Conservation (phyloP, 2,113 vertebrate genomes). For the Pseudonaja textilis region DNA sequence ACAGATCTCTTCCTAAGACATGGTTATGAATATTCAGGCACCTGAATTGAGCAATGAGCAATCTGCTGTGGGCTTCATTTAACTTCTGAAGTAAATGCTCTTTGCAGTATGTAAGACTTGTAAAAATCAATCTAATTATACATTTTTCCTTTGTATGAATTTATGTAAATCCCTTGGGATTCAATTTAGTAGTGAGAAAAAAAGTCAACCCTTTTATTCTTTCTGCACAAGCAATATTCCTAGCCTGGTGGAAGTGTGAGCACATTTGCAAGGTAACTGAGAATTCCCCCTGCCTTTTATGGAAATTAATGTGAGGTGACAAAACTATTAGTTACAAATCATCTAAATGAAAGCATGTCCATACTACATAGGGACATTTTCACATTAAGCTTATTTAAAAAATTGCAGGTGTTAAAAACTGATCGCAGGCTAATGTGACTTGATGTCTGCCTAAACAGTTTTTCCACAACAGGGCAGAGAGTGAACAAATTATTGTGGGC, state of each 20-base stretch:
- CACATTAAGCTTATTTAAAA: background rate
- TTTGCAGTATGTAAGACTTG: background rate
- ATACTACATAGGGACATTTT: conserved; percentile 9
- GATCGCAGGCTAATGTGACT: background rate
- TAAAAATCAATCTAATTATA: background rate
- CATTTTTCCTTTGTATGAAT: background rate
- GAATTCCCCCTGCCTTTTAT: background rate
- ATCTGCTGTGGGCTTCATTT: background rate
- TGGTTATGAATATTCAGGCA: background rate
- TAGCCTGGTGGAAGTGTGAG: background rate
- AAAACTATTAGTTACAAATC: background rate
- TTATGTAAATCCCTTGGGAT: background rate
- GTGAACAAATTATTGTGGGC: background rate
- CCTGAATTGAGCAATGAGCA: background rate
- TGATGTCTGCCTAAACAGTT: background rate
- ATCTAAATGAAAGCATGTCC: background rate
- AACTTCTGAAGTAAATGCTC: background rate
- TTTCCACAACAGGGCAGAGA: background rate
- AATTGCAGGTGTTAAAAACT: background rate
- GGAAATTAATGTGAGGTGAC: background rate
- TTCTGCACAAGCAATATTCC: background rate
- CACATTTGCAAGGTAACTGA: background rate
- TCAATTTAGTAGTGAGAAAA: background rate
- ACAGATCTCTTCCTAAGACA: background rate
- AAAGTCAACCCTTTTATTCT: background rate